A percentile compares a stretch with the other conserved stretches of the same genome.
Conservation (phyloP, 1,140 invertebrate genomes). For the Bombus turneri region DNA sequence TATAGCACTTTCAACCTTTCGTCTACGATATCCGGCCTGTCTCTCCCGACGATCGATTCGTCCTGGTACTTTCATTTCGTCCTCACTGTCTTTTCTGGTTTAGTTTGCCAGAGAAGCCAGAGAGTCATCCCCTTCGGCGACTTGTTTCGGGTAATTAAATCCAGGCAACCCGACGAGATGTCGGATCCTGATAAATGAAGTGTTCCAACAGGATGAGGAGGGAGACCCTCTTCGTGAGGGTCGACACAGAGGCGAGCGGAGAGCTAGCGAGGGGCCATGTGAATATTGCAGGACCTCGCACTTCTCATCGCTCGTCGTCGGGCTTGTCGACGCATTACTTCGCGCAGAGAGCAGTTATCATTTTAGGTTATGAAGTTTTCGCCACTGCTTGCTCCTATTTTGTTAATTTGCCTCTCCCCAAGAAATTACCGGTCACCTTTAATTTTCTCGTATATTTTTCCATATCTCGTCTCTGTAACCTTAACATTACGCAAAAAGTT, state of each 20-base stretch:
- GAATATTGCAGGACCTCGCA: slow-evolving; percentile 69
- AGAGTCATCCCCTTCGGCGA: slow-evolving; percentile 63
- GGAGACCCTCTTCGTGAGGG: slow-evolving; percentile 56
- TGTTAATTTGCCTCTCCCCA: background rate
- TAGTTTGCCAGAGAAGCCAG: slow-evolving; percentile 45
- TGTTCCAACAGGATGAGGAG: slow-evolving; percentile 65
- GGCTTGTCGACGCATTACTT: slow-evolving; percentile 56
- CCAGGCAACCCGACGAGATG: slow-evolving; percentile 71
- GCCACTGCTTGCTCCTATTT: too few relatives aligned
- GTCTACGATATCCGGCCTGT: background rate
- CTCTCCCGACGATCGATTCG: slow-evolving; percentile 10
- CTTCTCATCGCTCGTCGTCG: slow-evolving; percentile 59
- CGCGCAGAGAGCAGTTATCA: slow-evolving; percentile 29
- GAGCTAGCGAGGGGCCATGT: slow-evolving; percentile 61
- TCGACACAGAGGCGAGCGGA: slow-evolving; percentile 55
- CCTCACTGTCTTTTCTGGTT: slow-evolving; percentile 27
- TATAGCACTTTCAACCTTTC: slow-evolving; percentile 13
- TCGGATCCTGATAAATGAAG: slow-evolving; percentile 74
- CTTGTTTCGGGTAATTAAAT: slow-evolving; percentile 75
- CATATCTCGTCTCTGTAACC: too few relatives aligned
- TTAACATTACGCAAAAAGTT: background rate
- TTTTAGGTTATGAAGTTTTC: slow-evolving; percentile 15
- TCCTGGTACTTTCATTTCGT: slow-evolving; percentile 51
- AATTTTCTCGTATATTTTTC: too few relatives aligned
- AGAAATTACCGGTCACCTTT: background rate